Evolutionary conservation across 1,140 invertebrate genomes (phyloP).

Genomic region (Pseudachorutes palmiensis): DNA sequence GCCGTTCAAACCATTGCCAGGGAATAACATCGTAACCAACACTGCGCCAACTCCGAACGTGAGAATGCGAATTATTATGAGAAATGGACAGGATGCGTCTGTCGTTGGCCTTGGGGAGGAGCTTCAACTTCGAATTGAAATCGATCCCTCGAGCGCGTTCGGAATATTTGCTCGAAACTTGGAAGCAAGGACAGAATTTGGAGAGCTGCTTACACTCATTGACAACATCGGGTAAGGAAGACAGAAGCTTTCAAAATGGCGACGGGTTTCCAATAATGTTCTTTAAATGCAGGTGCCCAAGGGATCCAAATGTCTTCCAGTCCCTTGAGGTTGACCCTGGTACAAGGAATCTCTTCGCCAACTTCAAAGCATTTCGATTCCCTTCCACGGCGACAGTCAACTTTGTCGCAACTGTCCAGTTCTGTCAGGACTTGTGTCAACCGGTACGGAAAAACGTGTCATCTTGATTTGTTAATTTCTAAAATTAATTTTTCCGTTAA

Average conservation of each 20-base stretch:
- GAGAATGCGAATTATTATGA: slow-evolving; percentile 46
- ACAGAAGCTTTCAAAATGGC: not conserved
- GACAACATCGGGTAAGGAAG: slow-evolving; percentile 46
- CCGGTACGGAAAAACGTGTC: no score
- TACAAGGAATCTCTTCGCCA: slow-evolving; percentile 43
- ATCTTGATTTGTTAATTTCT: not conserved
- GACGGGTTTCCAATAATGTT: not conserved
- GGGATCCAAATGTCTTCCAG: slow-evolving; percentile 48
- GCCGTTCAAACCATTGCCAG: slow-evolving; percentile 40
- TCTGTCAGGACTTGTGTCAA: slow-evolving; percentile 48
- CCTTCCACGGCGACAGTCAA: slow-evolving; percentile 49
- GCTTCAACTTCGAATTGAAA: slow-evolving; percentile 46
- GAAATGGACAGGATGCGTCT: slow-evolving; percentile 45
- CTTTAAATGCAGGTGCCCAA: slow-evolving; percentile 43
- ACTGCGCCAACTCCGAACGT: slow-evolving; percentile 49
- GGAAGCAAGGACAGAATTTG: slow-evolving; percentile 48
- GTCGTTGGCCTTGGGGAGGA: slow-evolving; percentile 48
- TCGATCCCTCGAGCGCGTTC: slow-evolving; percentile 46
- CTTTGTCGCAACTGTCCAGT: slow-evolving; percentile 50
- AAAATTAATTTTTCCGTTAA: not conserved
- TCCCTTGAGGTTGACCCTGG: slow-evolving; percentile 44
- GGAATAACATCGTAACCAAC: slow-evolving; percentile 46
- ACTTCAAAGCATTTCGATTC: slow-evolving; percentile 50
- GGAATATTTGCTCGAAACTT: slow-evolving; percentile 49
- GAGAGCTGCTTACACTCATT: slow-evolving; percentile 47